Base-by-base conservation (phyloP, 1,140 invertebrate genomes). In the Colletes gigas region DNA sequence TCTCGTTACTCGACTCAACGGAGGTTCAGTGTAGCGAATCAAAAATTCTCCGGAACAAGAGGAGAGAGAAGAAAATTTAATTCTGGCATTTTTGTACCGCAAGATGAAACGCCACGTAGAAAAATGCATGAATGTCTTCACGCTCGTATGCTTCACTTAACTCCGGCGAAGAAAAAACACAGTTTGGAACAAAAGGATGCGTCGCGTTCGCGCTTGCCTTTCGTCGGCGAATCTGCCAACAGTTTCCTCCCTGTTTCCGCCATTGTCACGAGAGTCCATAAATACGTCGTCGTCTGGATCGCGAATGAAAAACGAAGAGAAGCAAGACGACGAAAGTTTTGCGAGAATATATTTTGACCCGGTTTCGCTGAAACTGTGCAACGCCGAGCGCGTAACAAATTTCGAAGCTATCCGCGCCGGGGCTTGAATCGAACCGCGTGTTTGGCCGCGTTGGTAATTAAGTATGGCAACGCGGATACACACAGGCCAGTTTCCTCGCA, bases 191-290 rank as follows among this genome's bases (percentile, higher is more conserved):
- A 60, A 62, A 55, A 76, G 57, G 54, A 71, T 77, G 41, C 68
- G 30, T 39, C 54, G 50, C 19, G 52, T 70, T 78, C 69, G 69
- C 41, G 68, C 57, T 78, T 62, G 81, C 62, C 80, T 69, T 82
- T 71, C 84, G 79, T 88, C 89, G 89, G 86, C 83, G 71, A 75
- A 89, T 88, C 81, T 83, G 87, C 90, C 89, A 91, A 89, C 87
- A 88, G 83, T 72, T 69, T 83, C 84, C 84, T 88, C 83, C 74
- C 78, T 63, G 83, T 78, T 87, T 77, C 75, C 71, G 74, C 80
- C 81, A 88, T 89, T 90, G 90, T 90, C 86, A 85, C 82, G 85
- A 89, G 78, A 89, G 50, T 89, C 77, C 90, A 84, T 84, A 86
- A 90, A 90, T 89, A 88, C 84, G 83, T 83, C 81, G 78, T 63